Base-by-base conservation (phyloP, 2,797 vertebrate genomes). In the Neostethus bicornis region DNA sequence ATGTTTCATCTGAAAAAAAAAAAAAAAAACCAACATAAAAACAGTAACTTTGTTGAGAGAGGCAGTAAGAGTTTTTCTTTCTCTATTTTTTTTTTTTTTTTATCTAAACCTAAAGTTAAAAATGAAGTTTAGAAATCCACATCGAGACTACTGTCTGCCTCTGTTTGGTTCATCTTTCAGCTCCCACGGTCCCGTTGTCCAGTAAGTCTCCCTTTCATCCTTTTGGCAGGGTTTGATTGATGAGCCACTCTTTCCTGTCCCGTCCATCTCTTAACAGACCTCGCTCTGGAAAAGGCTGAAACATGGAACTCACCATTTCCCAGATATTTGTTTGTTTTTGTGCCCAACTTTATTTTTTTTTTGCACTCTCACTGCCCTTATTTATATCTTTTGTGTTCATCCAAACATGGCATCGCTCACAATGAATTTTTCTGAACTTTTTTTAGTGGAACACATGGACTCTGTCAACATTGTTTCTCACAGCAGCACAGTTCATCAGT, bases 241-340 rank as follows among this genome's bases (percentile, higher is more conserved):
- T 88, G 91, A 86, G 76, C 50, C 81, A 70, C 70, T 80, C 83
- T 84, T 90, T 91, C 85, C 83, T 81, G 76, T 66, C 59, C 76
- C 55, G 80, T 81, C 77, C 80, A 49, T 80, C 79, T 59, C 21
- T 54, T 34, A 49, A 68, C 75, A 75, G 78, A 81, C 66, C 82
- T 74, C 69, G 65, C 49, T 44, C 21, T 35, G 61, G 73, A 56
- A 66, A 75, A 82, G 41, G 68, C 75, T 79, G 84, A 72, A 63
- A 65, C 53, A 53, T 70, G 71, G 60, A 80, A 84, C 31, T 59
- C 75, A 75, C 61, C 61, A 70, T 85, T 73, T 80, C 63, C 58
- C 19, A 49, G 60, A 39, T 69, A 55, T 59, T 64, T 60, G 26
- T 50, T 70, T 63, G 52, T 51, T 70, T 69, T 52, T 69, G 52